Conservation (phyloP, 2,888 invertebrate genomes). For the Hydriomena furcata region DNA sequence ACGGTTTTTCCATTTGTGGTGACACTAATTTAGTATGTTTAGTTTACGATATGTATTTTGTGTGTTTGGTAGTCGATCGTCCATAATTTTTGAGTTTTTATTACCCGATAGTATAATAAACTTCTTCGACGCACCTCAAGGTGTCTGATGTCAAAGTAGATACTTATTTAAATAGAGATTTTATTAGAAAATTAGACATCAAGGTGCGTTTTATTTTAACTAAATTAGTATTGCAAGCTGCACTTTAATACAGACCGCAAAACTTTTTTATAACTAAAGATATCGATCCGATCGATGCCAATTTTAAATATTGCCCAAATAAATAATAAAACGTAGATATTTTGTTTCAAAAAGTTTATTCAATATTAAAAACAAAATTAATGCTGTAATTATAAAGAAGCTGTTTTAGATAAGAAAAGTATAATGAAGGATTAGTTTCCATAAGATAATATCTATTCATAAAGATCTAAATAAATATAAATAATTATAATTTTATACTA, state of each 20-base stretch:
- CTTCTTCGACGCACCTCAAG: constrained; percentile 52
- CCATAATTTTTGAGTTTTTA: constrained; percentile 68
- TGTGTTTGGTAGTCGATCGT: constrained; percentile 51
- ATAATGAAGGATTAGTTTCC: background rate
- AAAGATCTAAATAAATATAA: constrained; percentile 17
- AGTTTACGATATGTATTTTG: constrained; percentile 68
- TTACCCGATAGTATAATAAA: constrained; percentile 63
- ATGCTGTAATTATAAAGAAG: constrained; percentile 3
- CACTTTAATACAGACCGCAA: too few relatives aligned
- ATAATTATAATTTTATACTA: constrained; percentile 19
- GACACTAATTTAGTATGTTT: constrained; percentile 64
- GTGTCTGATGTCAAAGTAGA: constrained; percentile 57
- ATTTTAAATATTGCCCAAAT: too few relatives aligned
- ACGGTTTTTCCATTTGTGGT: constrained; percentile 67
- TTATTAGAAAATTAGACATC: constrained; percentile 39
- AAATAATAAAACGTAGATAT: too few relatives aligned
- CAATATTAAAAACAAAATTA: background rate
- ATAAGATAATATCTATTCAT: background rate
- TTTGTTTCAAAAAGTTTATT: background rate
- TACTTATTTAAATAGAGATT: constrained; percentile 44
- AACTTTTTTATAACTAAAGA: too few relatives aligned
- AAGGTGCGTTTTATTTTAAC: constrained; percentile 22
- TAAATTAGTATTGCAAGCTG: constrained; percentile 1
- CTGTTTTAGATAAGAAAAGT: constrained; percentile 4
- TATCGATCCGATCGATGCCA: too few relatives aligned